These are phyloP conservation scores for Pampus argenteus DNA, from an alignment of 2,797 vertebrate genomes.

Conservation along the genomic window DNA sequence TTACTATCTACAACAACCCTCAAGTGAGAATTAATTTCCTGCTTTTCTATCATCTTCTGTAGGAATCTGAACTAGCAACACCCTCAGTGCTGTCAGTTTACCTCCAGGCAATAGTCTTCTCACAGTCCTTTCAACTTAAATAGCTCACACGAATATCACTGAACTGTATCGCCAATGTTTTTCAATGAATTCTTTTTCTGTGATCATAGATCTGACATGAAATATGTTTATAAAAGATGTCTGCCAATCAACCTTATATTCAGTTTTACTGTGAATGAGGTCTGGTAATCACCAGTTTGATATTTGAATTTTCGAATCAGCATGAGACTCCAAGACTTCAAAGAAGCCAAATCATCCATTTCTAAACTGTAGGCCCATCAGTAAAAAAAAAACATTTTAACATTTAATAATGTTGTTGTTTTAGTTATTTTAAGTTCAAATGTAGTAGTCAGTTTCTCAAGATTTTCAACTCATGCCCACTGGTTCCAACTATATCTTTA, in stretches of 20 bases:
- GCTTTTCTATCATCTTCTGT: constrained; percentile 25
- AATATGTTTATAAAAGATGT: constrained; percentile 13
- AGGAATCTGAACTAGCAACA: constrained; percentile 17
- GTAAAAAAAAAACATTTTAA: too few relatives aligned
- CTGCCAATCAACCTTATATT: not conserved
- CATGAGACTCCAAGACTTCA: constrained; percentile 1
- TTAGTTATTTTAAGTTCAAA: too few relatives aligned
- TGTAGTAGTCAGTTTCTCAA: too few relatives aligned
- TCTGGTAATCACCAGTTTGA: constrained; percentile 17
- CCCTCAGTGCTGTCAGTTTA: constrained; percentile 29
- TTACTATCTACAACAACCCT: constrained; percentile 25
- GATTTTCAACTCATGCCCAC: too few relatives aligned
- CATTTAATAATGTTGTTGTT: too few relatives aligned
- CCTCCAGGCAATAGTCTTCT: constrained; percentile 36
- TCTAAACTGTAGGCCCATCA: not conserved
- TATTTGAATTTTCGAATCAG: constrained; percentile 16
- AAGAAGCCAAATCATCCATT: not conserved
- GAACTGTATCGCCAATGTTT: constrained; percentile 19
- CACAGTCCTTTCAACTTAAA: constrained; percentile 40
- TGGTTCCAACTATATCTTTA: too few relatives aligned
- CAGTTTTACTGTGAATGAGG: not conserved
- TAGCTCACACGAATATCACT: constrained; percentile 30
- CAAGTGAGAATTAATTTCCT: constrained; percentile 37
- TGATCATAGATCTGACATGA: constrained; percentile 10
- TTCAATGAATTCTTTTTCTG: constrained; percentile 10